Evolutionary conservation across 1,140 invertebrate genomes (phyloP).

Genomic region (Maconellicoccus hirsutus): DNA sequence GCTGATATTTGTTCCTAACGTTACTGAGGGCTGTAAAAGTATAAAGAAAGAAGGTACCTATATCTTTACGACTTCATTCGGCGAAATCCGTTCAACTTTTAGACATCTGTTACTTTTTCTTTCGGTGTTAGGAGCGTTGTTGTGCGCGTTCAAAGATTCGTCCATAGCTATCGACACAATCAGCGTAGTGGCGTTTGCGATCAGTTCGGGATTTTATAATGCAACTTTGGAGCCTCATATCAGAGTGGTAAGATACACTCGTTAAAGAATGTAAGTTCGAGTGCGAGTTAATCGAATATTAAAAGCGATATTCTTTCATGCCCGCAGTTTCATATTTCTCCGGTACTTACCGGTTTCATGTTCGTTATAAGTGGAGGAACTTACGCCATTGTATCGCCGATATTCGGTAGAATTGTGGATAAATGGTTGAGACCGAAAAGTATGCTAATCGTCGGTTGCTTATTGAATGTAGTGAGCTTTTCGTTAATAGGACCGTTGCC

Average conservation of each 20-base stretch:
- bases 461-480: constrained; percentile 36
- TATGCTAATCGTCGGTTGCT: constrained; percentile 32
- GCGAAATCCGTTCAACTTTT: too few relatives aligned
- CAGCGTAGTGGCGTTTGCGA: constrained; percentile 34
- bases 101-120: too few relatives aligned
- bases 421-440: constrained; percentile 31
- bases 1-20: background rate
- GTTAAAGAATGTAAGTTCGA: too few relatives aligned
- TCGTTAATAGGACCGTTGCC: constrained; percentile 37
- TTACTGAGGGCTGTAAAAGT: background rate
- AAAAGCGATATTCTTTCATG: too few relatives aligned
- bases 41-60: constrained; percentile 2
- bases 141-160: constrained; percentile 33
- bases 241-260: constrained; percentile 34
- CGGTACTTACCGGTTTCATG: constrained; percentile 41
- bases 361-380: constrained; percentile 43
- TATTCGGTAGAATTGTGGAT: constrained; percentile 40
- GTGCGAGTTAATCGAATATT: too few relatives aligned
- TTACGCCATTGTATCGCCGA: constrained; percentile 41
- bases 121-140: constrained; percentile 32
- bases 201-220: constrained; percentile 40
- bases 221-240: constrained; percentile 44
- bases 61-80: too few relatives aligned
- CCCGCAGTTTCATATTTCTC: constrained; percentile 40
- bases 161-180: constrained; percentile 35